Evolutionary conservation across 2,888 invertebrate genomes (phyloP).

Genomic region (Plagodis pulveraria): DNA sequence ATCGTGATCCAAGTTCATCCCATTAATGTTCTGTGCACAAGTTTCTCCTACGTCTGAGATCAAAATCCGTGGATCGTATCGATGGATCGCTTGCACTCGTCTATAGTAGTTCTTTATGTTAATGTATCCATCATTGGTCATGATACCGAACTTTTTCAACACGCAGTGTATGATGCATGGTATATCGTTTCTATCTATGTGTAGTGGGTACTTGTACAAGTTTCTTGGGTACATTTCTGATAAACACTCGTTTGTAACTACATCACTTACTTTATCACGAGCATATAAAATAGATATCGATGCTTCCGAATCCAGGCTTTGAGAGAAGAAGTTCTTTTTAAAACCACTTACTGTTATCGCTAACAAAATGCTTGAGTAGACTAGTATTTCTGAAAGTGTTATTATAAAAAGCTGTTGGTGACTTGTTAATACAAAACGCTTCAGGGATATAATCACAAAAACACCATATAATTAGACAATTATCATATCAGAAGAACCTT

Average conservation of each 20-base stretch:
- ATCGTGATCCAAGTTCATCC: constrained; percentile 77
- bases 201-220: constrained; percentile 71
- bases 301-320: constrained; percentile 68
- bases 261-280: constrained; percentile 70
- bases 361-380: constrained; percentile 53
- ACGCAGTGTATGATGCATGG: constrained; percentile 80
- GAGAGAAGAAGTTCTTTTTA: constrained; percentile 65
- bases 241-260: constrained; percentile 68
- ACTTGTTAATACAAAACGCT: constrained; percentile 1
- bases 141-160: constrained; percentile 77
- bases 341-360: constrained; percentile 52
- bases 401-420: constrained; percentile 26
- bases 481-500: no score
- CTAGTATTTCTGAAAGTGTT: constrained; percentile 65
- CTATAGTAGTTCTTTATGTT: constrained; percentile 75
- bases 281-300: constrained; percentile 74
- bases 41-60: constrained; percentile 79
- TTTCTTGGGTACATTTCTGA: constrained; percentile 76
- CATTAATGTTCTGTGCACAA: constrained; percentile 74
- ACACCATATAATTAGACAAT: no score
- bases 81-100: constrained; percentile 74
- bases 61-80: constrained; percentile 75
- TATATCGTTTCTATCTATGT: constrained; percentile 72
- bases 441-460: no score
- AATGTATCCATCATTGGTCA: constrained; percentile 73